phyloP scores from a whole-genome alignment of 1,140 invertebrate species.

The Zeugodacus cucurbitae region DNA sequence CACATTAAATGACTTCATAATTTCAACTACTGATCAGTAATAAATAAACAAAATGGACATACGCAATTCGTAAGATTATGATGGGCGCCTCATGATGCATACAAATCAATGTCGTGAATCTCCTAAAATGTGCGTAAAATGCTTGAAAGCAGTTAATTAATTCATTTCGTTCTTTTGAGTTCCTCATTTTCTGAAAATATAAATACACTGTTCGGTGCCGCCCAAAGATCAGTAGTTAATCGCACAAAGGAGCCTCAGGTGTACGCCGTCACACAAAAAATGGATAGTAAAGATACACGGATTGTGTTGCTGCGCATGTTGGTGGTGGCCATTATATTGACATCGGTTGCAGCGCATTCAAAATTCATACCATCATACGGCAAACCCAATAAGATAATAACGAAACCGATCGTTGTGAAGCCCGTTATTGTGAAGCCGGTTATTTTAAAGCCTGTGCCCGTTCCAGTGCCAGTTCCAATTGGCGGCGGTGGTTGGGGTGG shows the following conservation, averaged over 20 bases:
- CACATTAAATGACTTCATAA: not conserved
- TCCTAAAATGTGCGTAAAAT: conserved; percentile 11
- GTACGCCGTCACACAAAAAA: not conserved
- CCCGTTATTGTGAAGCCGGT: not conserved
- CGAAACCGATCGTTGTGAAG: not conserved
- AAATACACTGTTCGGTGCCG: not conserved
- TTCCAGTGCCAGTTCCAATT: not conserved
- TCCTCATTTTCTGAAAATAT: not conserved
- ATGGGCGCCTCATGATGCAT: not conserved
- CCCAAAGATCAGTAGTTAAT: not conserved
- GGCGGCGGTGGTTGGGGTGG: not conserved
- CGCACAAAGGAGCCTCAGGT: not conserved
- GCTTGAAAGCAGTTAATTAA: not conserved
- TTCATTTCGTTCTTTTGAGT: not conserved
- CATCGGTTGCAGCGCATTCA: not conserved
- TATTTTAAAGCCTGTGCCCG: not conserved
- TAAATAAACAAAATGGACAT: not conserved
- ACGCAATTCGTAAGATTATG: conserved; percentile 20
- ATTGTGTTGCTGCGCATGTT: not conserved
- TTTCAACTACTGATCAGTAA: not conserved
- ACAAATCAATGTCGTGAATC: not conserved
- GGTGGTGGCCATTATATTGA: not conserved
- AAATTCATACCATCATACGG: not conserved
- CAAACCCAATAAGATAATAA: not conserved
- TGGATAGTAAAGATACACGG: not conserved